Evolutionary conservation across 1,140 invertebrate species (phyloP).

Genomic region (Tetramorium simillimum): DNA sequence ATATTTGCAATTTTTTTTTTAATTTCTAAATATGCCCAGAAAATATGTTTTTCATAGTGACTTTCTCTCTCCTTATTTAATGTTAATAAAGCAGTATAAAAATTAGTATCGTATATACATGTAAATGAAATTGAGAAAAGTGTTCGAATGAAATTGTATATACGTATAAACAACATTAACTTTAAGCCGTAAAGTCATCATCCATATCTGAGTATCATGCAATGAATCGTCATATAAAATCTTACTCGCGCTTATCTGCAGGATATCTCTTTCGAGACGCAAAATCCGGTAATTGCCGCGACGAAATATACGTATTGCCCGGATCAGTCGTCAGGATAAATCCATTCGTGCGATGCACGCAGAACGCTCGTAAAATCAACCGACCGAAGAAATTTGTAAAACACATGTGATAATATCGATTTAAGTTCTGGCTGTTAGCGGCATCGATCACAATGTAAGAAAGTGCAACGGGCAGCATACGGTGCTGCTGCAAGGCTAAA

Average conservation of each 20-base stretch:
- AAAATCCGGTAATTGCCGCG: not conserved
- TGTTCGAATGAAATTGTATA: not conserved
- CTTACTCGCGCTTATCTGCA: not conserved
- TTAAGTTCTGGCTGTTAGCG: not conserved
- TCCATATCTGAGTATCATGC: not conserved
- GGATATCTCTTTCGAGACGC: not conserved
- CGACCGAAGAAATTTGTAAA: slow-evolving; percentile 46
- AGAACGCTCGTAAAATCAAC: not conserved
- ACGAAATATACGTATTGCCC: not conserved
- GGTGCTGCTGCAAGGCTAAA: not conserved
- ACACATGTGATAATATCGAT: slow-evolving; percentile 16
- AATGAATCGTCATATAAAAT: slow-evolving; percentile 3
- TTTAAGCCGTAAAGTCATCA: not conserved
- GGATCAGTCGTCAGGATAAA: not conserved
- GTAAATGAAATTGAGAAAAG: not conserved
- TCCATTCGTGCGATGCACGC: not conserved
- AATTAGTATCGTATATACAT: not conserved
- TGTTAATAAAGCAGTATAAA: not conserved
- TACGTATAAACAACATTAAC: not conserved
- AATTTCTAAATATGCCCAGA: not conserved
- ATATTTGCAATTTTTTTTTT: not conserved
- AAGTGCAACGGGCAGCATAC: slow-evolving; percentile 31
- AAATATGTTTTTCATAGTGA: not conserved
- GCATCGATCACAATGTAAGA: slow-evolving; percentile 26
- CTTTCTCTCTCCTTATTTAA: not conserved